Evolutionary conservation across 2,797 vertebrate genomes (phyloP), one percentile per base, ranked within the genome.

Genomic region (Neopelma chrysocephalum): DNA sequence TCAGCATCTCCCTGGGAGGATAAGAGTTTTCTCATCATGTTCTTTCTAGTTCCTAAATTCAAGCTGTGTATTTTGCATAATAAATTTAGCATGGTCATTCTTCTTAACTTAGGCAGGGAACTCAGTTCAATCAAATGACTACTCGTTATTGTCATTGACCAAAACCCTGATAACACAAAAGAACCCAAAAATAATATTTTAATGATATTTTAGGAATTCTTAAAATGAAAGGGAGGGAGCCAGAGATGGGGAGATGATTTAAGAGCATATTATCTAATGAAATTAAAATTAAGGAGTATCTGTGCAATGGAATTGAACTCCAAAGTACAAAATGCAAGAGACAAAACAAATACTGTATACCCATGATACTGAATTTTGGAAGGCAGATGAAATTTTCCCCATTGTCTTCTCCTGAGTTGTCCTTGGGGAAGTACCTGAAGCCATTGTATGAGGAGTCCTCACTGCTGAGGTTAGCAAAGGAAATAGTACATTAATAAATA

Each of bases 361-460:
- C 21, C 45, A 32, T 10, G 15, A 57, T 13, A 62, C 1, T 32
- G 80, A 70, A 71, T 51, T 94, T 71, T 65, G 16, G 29, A 82
- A 66, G 31, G 13, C 43, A 50, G 29, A 29, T 11, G 54, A 34
- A 42, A n/a, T 56, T n/a, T 61, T 47, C 12, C 19, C 27, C 14
- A 32, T 40, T 88, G 38, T 56, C 34, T 65, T 81, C 29, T 19
- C 23, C 84, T 61, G 43, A 77, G 38, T 27, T 85, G 48, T 53
- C 36, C 50, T 32, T 36, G 17, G 50, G 25, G 45, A 83, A 75
- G 64, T 15, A 45, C 16, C 5, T 62, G 56, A 80, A 85, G 36
- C 50, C 27, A 48, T 9, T 2, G 1, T 4, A 66, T 0, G 0
- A 75, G 31, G 19, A 78, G 7, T 43, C 20, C 22, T 68, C 2